These are phyloP conservation scores for Syngnathus rostellatus DNA, from an alignment of 2,797 vertebrate genomes.

Conservation along the genomic window DNA sequence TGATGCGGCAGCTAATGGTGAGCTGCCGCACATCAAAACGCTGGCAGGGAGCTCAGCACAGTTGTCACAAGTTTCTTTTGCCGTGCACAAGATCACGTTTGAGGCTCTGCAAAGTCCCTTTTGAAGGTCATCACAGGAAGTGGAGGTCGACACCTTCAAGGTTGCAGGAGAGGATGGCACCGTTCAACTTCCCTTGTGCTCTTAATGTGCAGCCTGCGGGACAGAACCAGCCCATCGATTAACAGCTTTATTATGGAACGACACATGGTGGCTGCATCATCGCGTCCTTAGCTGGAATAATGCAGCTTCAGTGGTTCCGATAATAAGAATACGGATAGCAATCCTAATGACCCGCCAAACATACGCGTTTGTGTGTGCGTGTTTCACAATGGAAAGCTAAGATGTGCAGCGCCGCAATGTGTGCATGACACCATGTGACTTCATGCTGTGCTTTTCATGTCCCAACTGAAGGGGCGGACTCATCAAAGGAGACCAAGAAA, in stretches of 20 bases:
- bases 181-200: neutral
- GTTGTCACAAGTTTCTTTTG: constrained; percentile 1
- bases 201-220: too few relatives aligned
- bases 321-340: neutral
- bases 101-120: neutral
- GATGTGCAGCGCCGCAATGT: neutral
- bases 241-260: too few relatives aligned
- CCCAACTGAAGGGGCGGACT: neutral
- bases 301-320: neutral
- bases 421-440: neutral
- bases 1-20: neutral
- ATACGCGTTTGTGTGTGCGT: neutral
- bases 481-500: neutral
- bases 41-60: neutral
- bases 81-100: neutral
- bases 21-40: neutral
- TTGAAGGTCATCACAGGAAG: neutral
- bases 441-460: constrained; percentile 4
- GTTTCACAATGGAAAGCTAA: neutral
- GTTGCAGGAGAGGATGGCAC: neutral
- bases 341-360: neutral
- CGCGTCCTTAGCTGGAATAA: neutral
- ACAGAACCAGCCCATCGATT: too few relatives aligned
- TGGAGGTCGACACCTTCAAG: neutral
- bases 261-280: neutral